Base-by-base conservation (phyloP, 2,797 vertebrate genomes). In the Macropodus opercularis region DNA sequence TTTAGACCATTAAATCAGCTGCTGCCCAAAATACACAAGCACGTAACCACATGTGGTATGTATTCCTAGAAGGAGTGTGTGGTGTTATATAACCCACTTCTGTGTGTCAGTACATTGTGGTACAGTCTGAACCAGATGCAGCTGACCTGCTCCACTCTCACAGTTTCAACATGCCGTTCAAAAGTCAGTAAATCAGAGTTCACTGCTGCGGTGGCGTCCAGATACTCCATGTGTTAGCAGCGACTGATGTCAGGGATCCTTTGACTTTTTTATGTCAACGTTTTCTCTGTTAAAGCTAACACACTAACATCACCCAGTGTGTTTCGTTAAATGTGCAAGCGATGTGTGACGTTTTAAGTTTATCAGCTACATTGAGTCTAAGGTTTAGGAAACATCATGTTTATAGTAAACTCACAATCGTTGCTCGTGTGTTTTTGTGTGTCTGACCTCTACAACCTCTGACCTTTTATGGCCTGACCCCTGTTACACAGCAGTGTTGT, bases 21-120 rank as follows among this genome's bases (percentile, higher is more conserved):
- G 19, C 49, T 7, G 5, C 9, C 12, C 8, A 9, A 19, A 35
- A 22, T 17, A 56, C 29, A 44, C 14, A 35, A 2, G 1, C 14
- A 61, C 38, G 1, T 1, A 35, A 18, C 2, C 15, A 3, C 29
- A 29, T 50, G 50, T 5, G 50, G 21, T 40, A 17, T 67, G 64
- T 55, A 7, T 72, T 80, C 77, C 22, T 77, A 64, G 77, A 80
- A 69, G 4, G 66, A 61, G 52, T 41, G 41, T 41, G 46, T 47
- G 63, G 3, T 34, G 0, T 64, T 67, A 70, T 54, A 31, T 70
- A 55, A 69, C 34, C 23, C 31, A 23, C 26, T 7, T 3, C 46
- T 14, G 53, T 42, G 57, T 34, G 38, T 58, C 42, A 35, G 66
- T 3, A 69, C 56, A 43, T 51, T 46, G 36, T 60, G 60, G 66